A percentile compares a stretch with the other conserved stretches of the same genome.
These are phyloP conservation scores for Anabas testudineus DNA, from an alignment of 2,797 vertebrate species.

Conservation along the genomic window DNA sequence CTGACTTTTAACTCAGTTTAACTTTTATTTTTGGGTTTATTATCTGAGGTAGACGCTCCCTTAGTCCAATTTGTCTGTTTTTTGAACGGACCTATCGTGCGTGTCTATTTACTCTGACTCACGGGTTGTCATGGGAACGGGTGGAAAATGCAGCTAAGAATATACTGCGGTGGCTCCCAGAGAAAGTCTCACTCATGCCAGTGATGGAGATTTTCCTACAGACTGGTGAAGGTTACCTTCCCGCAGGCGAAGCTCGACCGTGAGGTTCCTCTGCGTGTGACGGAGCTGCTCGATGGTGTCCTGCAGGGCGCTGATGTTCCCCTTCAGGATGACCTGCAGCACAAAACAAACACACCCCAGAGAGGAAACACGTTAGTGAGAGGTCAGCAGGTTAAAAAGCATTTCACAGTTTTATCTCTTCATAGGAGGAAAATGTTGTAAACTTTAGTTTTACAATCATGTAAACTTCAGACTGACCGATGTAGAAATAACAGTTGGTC, in stretches of 20 bases:
- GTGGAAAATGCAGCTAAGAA: constrained; percentile 73
- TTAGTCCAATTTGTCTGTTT: constrained; percentile 1
- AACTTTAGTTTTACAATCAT: too few relatives aligned
- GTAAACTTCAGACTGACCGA: too few relatives aligned
- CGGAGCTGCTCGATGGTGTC: constrained; percentile 60
- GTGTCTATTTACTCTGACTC: constrained; percentile 73
- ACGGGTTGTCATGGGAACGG: constrained; percentile 70
- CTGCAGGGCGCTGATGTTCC: constrained; percentile 75
- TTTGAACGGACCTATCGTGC: constrained; percentile 35
- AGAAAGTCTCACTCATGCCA: constrained; percentile 77
- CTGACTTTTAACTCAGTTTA: too few relatives aligned
- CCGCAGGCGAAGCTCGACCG: constrained; percentile 52
- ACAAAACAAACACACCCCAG: constrained; percentile 3
- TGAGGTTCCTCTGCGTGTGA: constrained; percentile 73
- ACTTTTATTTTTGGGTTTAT: too few relatives aligned
- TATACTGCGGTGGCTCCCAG: constrained; percentile 57
- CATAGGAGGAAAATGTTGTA: too few relatives aligned
- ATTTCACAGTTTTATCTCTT: too few relatives aligned
- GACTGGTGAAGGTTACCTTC: constrained; percentile 67
- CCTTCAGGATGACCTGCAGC: constrained; percentile 68
- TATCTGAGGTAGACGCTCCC: background rate
- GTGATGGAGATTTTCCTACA: constrained; percentile 73
- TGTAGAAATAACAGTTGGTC: too few relatives aligned
- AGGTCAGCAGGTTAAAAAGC: too few relatives aligned
- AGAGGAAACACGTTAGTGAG: too few relatives aligned